These are phyloP conservation scores for Anaspis maculata DNA, from an alignment of 2,888 invertebrate genomes.

Conservation along the genomic window DNA sequence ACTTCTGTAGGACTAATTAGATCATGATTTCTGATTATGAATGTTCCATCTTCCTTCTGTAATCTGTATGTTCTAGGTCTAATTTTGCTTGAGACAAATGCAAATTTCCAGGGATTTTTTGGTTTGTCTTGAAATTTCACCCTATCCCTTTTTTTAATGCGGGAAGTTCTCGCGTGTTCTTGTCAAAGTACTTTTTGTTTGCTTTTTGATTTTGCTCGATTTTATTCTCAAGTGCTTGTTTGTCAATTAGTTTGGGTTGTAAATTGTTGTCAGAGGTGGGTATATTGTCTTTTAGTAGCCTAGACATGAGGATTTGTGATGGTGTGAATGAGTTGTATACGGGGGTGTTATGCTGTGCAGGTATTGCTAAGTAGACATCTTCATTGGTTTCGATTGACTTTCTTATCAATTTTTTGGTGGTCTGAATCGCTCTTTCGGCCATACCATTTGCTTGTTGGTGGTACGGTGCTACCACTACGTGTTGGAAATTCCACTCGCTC, in stretches of 20 bases:
- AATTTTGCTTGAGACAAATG: slow-evolving; percentile 3
- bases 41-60: slow-evolving; percentile 7
- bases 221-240: slow-evolving; percentile 2
- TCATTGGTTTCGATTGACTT: slow-evolving; percentile 6
- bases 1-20: slow-evolving; percentile 3
- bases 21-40: slow-evolving; percentile 5
- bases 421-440: slow-evolving; percentile 11
- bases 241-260: slow-evolving; percentile 7
- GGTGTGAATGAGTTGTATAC: slow-evolving; percentile 4
- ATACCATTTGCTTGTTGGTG: slow-evolving; percentile 12
- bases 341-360: slow-evolving; percentile 5
- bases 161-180: slow-evolving; percentile 2
- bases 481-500: slow-evolving; percentile 9
- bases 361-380: slow-evolving; percentile 3
- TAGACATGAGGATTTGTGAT: slow-evolving; percentile 6
- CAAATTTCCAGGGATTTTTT: slow-evolving; percentile 7
- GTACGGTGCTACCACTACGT: slow-evolving; percentile 5
- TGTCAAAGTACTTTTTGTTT: slow-evolving; percentile 6
- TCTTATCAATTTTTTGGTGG: slow-evolving; percentile 11
- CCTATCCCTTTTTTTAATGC: slow-evolving; percentile 1
- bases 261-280: slow-evolving; percentile 3
- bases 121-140: slow-evolving; percentile 7
- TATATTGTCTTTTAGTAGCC: slow-evolving; percentile 6
- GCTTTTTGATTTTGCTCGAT: slow-evolving; percentile 2
- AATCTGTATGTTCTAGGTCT: slow-evolving; percentile 6